Percentiles rank a stretch among this genome's conserved stretches.
These are phyloP conservation scores for Carcina quercana DNA, from an alignment of 2,888 invertebrate species.

Conservation along the genomic window DNA sequence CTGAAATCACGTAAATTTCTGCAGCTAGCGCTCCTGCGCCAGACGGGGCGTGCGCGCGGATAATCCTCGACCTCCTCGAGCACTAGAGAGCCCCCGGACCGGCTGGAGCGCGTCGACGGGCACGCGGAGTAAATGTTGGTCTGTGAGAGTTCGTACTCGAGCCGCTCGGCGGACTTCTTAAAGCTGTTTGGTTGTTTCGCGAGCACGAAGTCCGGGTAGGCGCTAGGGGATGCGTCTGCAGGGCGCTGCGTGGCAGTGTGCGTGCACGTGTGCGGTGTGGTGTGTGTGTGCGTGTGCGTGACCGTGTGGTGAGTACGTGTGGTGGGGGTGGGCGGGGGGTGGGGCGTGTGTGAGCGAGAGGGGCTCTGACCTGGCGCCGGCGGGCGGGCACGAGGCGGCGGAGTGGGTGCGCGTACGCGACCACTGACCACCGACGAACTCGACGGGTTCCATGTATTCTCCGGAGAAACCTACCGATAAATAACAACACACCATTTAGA, in stretches of 20 bases:
- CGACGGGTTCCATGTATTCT: slow-evolving; percentile 69
- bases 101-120: slow-evolving; percentile 53
- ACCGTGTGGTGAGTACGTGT: slow-evolving; percentile 47
- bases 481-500: too few species aligned
- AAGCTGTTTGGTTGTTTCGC: slow-evolving; percentile 62
- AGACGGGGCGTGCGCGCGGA: slow-evolving; percentile 62
- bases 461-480: slow-evolving; percentile 69
- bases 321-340: slow-evolving; percentile 64
- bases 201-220: slow-evolving; percentile 60
- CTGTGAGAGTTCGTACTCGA: slow-evolving; percentile 75
- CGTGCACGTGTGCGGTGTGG: slow-evolving; percentile 27
- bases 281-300: slow-evolving; percentile 25
- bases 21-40: slow-evolving; percentile 89
- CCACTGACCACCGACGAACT: slow-evolving; percentile 53
- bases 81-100: slow-evolving; percentile 48
- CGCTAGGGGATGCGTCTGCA: slow-evolving; percentile 57
- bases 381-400: slow-evolving; percentile 63
- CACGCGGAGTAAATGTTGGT: slow-evolving; percentile 72
- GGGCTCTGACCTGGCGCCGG: slow-evolving; percentile 17
- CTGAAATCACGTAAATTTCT: slow-evolving; percentile 87
- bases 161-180: slow-evolving; percentile 59
- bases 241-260: slow-evolving; percentile 52
- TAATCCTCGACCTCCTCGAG: slow-evolving; percentile 30
- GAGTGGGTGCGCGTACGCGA: slow-evolving; percentile 65
- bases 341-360: slow-evolving; percentile 25